A percentile compares a stretch with the other conserved stretches of the same genome.
phyloP scores from a whole-genome alignment of 2,888 invertebrate genomes.

The Polymixis lichenea region DNA sequence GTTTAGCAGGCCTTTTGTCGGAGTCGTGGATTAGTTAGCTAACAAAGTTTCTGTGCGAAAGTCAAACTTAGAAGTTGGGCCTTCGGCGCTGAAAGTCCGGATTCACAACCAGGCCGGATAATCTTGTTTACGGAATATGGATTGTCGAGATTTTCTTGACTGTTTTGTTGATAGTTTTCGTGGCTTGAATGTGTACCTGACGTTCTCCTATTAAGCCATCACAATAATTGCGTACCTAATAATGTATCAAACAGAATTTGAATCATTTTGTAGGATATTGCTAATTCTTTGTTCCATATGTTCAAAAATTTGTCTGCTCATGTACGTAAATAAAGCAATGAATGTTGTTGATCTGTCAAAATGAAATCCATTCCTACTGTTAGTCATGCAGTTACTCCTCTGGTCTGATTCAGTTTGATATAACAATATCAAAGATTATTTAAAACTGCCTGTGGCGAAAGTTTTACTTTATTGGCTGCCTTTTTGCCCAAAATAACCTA shows the following conservation, averaged over 20 bases:
- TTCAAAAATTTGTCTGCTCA: too few species aligned
- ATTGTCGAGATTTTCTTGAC: conserved; percentile 31
- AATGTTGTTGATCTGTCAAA: too few species aligned
- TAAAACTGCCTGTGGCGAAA: background rate
- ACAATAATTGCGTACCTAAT: too few species aligned
- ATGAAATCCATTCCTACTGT: too few species aligned
- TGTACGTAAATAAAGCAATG: too few species aligned
- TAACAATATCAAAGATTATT: background rate
- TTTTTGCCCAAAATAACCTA: background rate
- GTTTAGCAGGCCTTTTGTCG: conserved; percentile 52
- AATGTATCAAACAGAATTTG: too few species aligned
- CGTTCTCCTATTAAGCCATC: background rate
- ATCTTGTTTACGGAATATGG: conserved; percentile 44
- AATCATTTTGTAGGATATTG: too few species aligned
- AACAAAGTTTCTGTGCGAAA: conserved; percentile 64
- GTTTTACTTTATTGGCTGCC: background rate
- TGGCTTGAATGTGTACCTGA: background rate
- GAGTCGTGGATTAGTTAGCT: conserved; percentile 63
- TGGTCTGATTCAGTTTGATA: background rate
- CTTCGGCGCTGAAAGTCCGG: conserved; percentile 47
- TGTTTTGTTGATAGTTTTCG: conserved; percentile 31
- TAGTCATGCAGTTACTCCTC: too few species aligned
- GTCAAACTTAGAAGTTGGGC: conserved; percentile 19
- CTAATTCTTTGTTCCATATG: too few species aligned
- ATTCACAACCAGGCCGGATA: conserved; percentile 51